phyloP scores from a whole-genome alignment of 2,113 vertebrate species.

The Hyaena hyaena region DNA sequence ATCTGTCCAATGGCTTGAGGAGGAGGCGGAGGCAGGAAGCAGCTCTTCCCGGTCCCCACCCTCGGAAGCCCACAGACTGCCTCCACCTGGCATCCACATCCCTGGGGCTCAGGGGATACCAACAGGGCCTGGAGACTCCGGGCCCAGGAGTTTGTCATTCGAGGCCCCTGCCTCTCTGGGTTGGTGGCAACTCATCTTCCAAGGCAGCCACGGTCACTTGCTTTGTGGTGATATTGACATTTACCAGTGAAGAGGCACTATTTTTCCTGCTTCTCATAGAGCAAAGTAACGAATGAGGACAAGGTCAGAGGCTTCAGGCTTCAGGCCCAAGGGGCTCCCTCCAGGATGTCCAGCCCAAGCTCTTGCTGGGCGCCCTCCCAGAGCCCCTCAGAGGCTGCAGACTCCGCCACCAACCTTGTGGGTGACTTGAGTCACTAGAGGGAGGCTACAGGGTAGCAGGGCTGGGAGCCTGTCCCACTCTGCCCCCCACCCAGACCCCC shows the following conservation, averaged over 20 bases:
- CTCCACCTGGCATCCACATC: too few species aligned
- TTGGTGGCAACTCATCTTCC: not conserved
- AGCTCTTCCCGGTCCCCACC: too few species aligned
- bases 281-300: too few species aligned
- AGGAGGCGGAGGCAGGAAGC: not conserved
- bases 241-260: not conserved
- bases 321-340: not conserved
- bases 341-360: not conserved
- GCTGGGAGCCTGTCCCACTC: not conserved
- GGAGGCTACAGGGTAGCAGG: not conserved
- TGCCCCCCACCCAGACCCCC: not conserved
- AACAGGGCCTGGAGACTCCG: not conserved
- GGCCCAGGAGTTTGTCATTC: not conserved
- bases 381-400: not conserved
- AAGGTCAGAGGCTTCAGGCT: not conserved
- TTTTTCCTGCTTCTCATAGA: not conserved
- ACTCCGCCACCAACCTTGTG: not conserved
- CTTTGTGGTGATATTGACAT: not conserved
- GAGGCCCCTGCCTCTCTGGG: not conserved
- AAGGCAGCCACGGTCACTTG: not conserved
- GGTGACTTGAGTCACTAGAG: not conserved
- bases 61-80: rapidly evolving
- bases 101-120: not conserved
- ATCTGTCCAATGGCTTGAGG: not conserved
- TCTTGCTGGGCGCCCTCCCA: not conserved